Evolutionary conservation across 2,888 invertebrate species (phyloP).

Genomic region (Steinernema scapterisci): DNA sequence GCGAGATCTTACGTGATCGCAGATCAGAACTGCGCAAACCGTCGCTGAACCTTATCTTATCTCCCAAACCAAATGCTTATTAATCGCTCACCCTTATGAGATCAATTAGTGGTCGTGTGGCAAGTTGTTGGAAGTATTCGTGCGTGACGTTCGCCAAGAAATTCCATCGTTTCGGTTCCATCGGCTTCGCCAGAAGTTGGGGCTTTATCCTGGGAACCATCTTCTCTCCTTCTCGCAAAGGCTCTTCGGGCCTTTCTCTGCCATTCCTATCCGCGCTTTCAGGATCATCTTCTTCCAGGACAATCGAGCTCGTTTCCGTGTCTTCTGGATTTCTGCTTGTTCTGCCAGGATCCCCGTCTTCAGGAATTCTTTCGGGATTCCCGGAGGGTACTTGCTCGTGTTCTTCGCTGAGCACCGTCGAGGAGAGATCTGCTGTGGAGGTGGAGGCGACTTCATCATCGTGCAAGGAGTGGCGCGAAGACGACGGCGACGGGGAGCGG

Average conservation of each 20-base stretch:
- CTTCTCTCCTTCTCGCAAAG: background rate
- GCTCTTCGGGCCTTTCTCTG: background rate
- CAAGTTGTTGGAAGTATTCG: slow-evolving; percentile 6
- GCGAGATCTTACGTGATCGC: too few relatives aligned
- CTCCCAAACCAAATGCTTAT: too few relatives aligned
- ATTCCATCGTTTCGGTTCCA: slow-evolving; percentile 5
- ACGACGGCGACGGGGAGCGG: background rate
- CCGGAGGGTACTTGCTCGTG: too few relatives aligned
- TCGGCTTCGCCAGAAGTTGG: background rate
- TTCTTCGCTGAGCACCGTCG: too few relatives aligned
- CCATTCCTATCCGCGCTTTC: background rate
- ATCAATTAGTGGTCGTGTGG: background rate
- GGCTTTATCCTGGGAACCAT: background rate
- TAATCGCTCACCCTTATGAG: background rate
- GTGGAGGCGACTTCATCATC: slow-evolving; percentile 4
- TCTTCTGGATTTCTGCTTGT: too few relatives aligned
- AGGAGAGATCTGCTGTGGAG: background rate
- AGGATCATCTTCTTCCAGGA: too few relatives aligned
- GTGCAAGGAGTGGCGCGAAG: background rate
- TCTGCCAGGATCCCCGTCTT: too few relatives aligned
- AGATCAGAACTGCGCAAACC: too few relatives aligned
- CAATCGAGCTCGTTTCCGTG: too few relatives aligned
- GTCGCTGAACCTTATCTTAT: background rate
- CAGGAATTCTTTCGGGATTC: too few relatives aligned
- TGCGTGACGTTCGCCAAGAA: background rate